Percentiles rank a stretch among this genome's conserved stretches.
phyloP scores from a whole-genome alignment of 2,797 vertebrate genomes.

The Melanotaenia boesemani region DNA sequence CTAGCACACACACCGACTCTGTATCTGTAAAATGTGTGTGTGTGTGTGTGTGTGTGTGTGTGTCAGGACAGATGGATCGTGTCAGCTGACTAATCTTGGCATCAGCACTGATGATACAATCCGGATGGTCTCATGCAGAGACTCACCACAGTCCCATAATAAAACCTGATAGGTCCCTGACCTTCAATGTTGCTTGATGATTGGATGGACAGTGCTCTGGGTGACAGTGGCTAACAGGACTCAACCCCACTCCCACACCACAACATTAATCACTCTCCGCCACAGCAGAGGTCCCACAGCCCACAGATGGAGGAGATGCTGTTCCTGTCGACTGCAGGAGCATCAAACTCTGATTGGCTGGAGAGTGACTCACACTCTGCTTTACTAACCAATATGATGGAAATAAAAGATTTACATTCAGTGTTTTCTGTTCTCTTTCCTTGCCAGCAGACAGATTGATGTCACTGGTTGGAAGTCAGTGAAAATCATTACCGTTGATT shows the following conservation, averaged over 20 bases:
- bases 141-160: neutral
- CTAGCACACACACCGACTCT: too few relatives aligned
- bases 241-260: neutral
- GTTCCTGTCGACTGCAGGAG: too few relatives aligned
- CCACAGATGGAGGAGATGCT: too few relatives aligned
- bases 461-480: neutral
- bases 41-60: neutral
- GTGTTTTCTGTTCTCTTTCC: too few relatives aligned
- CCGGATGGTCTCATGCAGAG: neutral
- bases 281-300: neutral
- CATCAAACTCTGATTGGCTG: too few relatives aligned
- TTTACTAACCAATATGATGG: too few relatives aligned
- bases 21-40: too few relatives aligned
- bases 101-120: neutral
- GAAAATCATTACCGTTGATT: neutral
- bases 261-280: neutral
- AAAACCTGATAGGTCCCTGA: neutral
- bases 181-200: neutral
- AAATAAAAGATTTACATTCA: too few relatives aligned
- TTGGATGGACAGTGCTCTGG: neutral
- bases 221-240: neutral
- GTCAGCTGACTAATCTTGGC: neutral
- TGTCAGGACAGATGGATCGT: neutral
- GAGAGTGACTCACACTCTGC: too few relatives aligned
- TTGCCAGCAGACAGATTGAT: too few relatives aligned